These are phyloP conservation scores for Xenus cinereus DNA, from an alignment of 2,113 vertebrate genomes.

Conservation along the genomic window DNA sequence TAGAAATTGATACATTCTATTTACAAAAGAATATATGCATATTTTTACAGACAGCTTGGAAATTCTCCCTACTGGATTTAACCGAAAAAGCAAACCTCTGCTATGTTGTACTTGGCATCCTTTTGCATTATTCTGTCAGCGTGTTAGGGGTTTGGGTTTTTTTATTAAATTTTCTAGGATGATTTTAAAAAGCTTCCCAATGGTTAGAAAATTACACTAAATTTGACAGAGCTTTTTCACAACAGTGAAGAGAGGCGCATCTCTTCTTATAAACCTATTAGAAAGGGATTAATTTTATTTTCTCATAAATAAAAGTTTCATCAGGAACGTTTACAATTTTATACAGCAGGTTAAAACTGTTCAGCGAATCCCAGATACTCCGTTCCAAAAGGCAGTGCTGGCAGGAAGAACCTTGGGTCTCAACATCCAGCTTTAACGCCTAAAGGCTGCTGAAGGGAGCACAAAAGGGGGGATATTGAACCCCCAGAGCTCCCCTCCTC, in stretches of 20 bases:
- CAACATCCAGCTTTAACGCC: neutral
- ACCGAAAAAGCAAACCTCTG: neutral
- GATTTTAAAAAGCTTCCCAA: neutral
- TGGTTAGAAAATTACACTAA: neutral
- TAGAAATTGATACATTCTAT: neutral
- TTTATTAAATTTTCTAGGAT: neutral
- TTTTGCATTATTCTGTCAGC: neutral
- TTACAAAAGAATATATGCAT: neutral
- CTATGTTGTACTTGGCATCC: neutral
- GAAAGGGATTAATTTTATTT: neutral
- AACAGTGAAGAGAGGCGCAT: neutral
- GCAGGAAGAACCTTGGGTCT: neutral
- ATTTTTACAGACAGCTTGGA: neutral
- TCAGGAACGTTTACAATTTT: neutral
- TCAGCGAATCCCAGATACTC: neutral
- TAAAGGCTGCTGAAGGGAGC: neutral
- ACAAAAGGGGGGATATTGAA: accelerated
- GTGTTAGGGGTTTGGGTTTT: neutral
- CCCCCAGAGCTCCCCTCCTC: neutral
- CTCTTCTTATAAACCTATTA: neutral
- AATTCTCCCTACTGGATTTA: neutral
- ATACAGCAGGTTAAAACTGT: neutral
- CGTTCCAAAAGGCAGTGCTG: neutral
- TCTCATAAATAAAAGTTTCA: neutral
- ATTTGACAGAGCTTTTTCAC: neutral